phyloP scores from a whole-genome alignment of 2,797 vertebrate species.

The Pteropus rufus region DNA sequence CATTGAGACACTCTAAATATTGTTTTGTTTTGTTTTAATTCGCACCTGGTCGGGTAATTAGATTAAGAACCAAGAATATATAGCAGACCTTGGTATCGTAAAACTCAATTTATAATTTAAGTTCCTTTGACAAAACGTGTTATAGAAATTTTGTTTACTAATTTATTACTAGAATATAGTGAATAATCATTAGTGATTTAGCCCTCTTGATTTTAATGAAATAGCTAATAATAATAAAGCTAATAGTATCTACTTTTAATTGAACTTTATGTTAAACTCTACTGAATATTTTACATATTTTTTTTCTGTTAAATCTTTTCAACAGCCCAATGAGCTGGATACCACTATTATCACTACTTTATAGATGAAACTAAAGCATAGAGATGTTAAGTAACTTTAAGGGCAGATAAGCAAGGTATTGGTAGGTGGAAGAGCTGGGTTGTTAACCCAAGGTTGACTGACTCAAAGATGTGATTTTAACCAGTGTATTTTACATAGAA shows the following conservation, averaged over 20 bases:
- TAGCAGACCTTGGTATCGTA: background rate
- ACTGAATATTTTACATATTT: background rate
- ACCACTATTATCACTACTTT: background rate
- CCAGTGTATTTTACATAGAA: background rate
- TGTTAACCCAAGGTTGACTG: background rate
- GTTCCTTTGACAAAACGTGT: constrained; percentile 14
- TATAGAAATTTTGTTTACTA: background rate
- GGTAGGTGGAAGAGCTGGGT: background rate
- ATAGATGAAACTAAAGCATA: background rate
- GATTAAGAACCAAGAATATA: background rate
- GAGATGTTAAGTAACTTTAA: background rate
- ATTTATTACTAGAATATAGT: background rate
- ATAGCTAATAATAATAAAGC: background rate
- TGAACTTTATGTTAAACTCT: background rate
- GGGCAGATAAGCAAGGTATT: background rate
- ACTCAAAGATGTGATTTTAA: background rate
- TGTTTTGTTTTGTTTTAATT: background rate
- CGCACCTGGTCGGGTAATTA: background rate
- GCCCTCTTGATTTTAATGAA: background rate
- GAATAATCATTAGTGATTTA: constrained; percentile 1
- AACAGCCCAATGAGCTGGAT: background rate
- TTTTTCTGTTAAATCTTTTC: background rate
- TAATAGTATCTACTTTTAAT: background rate
- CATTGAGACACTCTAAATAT: background rate
- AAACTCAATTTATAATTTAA: background rate